Conservation (phyloP, 2,888 invertebrate genomes). For the Eupithecia vulgata region DNA sequence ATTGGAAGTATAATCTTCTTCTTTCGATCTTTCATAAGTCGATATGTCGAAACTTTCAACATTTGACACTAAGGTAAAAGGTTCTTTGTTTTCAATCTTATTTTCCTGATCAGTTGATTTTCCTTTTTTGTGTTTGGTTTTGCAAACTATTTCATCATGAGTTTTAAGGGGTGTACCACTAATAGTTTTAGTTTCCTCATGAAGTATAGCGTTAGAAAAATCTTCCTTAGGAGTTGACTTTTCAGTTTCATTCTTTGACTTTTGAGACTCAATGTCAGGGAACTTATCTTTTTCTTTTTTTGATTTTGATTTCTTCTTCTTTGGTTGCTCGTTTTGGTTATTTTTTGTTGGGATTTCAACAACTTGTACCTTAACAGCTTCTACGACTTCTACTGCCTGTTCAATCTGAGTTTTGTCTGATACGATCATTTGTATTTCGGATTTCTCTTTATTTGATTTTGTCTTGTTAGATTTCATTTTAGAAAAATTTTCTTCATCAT, state of each 20-base stretch:
- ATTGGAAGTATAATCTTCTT: not conserved
- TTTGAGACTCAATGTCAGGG: constrained; percentile 9
- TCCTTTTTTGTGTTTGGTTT: not conserved
- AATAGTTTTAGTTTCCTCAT: not conserved
- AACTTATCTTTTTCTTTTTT: constrained; percentile 37
- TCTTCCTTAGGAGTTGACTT: not conserved
- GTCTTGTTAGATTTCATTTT: not conserved
- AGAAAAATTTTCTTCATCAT: not conserved
- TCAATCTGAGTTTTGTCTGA: not conserved
- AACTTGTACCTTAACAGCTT: not conserved
- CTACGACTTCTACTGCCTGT: not conserved
- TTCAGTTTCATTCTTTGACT: not conserved
- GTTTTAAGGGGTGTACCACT: not conserved
- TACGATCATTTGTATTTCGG: not conserved
- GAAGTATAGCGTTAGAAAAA: not conserved
- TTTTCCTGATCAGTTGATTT: not conserved
- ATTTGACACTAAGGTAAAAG: not conserved
- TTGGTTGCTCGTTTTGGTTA: constrained; percentile 33
- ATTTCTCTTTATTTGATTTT: not conserved
- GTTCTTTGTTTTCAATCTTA: not conserved
- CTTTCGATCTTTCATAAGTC: not conserved
- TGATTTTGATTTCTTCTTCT: constrained; percentile 50
- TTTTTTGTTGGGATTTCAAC: not conserved
- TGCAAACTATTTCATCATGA: too few relatives aligned
- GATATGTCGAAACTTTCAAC: not conserved